phyloP scores from a whole-genome alignment of 1,140 invertebrate species.

The Hermetia illucens region DNA sequence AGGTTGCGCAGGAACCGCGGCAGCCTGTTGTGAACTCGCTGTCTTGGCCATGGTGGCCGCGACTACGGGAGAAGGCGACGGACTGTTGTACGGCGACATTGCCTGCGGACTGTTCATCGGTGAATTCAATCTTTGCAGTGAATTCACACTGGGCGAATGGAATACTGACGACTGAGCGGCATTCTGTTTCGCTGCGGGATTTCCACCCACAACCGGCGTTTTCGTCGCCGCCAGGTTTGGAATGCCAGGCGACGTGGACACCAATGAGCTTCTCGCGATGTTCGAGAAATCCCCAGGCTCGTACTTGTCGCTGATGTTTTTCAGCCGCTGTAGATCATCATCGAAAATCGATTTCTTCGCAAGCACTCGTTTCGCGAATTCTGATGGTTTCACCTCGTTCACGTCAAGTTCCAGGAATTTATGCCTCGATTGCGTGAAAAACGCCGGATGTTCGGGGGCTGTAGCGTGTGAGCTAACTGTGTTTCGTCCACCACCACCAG shows the following conservation, averaged over 20 bases:
- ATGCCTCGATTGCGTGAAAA: slow-evolving; percentile 30
- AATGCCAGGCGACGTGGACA: slow-evolving; percentile 23
- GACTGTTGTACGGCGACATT: slow-evolving; percentile 28
- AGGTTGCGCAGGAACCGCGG: slow-evolving; percentile 12
- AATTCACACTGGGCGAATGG: slow-evolving; percentile 1
- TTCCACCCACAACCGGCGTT: slow-evolving; percentile 18
- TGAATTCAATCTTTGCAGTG: slow-evolving; percentile 21
- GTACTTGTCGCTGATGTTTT: slow-evolving; percentile 78
- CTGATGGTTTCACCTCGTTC: slow-evolving; percentile 73
- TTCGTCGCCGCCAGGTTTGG: slow-evolving; percentile 27
- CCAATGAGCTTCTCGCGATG: slow-evolving; percentile 9
- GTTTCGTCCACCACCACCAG: slow-evolving; percentile 41
- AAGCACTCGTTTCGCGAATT: slow-evolving; percentile 82
- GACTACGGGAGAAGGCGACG: slow-evolving; percentile 22
- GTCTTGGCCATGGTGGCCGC: slow-evolving; percentile 3
- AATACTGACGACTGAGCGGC: slow-evolving; percentile 2
- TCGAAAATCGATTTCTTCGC: slow-evolving; percentile 90
- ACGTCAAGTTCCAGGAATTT: slow-evolving; percentile 59
- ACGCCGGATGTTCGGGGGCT: slow-evolving; percentile 3
- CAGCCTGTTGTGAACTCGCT: background rate
- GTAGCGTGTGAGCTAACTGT: slow-evolving; percentile 32
- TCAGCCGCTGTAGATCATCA: slow-evolving; percentile 84
- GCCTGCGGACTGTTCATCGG: slow-evolving; percentile 30
- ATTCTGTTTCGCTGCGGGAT: slow-evolving; percentile 1
- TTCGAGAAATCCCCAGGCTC: slow-evolving; percentile 39